Conservation (phyloP, 2,113 vertebrate species). For the Morone chrysops region DNA sequence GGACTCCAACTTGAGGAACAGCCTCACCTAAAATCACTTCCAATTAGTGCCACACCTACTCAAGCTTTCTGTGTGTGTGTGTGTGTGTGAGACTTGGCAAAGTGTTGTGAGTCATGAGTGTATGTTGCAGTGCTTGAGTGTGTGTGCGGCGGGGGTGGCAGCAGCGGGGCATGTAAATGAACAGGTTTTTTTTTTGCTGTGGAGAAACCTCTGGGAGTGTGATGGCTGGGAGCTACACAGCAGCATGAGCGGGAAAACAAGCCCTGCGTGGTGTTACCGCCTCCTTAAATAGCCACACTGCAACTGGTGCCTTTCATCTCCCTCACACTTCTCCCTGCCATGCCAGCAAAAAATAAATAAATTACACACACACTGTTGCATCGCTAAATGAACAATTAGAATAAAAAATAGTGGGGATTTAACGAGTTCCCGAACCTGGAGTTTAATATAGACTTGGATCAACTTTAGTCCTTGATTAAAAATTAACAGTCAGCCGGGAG, state of each 20-base stretch:
- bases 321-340: background rate
- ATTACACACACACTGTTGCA: background rate
- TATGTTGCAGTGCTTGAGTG: background rate
- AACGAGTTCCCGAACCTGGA: background rate
- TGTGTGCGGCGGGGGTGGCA: conserved; percentile 10
- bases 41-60: background rate
- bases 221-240: conserved; percentile 20
- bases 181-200: background rate
- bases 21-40: background rate
- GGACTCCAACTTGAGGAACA: background rate
- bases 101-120: background rate
- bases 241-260: conserved; percentile 13
- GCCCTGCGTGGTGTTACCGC: background rate
- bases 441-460: background rate
- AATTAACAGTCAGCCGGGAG: too few species aligned
- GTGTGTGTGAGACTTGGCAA: conserved; percentile 15
- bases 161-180: conserved; percentile 22
- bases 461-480: too few species aligned
- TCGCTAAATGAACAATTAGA: conserved; percentile 34
- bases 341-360: background rate
- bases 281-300: conserved; percentile 35
- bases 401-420: background rate
- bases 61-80: background rate
- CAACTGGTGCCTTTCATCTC: conserved; percentile 34
- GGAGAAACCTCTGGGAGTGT: conserved; percentile 9